These are phyloP conservation scores for human (Homo sapiens) DNA, from an alignment of 2,113 vertebrate species.

Conservation along the genomic window GRCh38 chr3:124032001-124032500, in stretches of 20 bases:
- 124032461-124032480: constrained; percentile 29
- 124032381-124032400: constrained; percentile 73
- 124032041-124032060: not conserved
- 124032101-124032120: constrained; percentile 61
- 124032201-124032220: constrained; percentile 74
- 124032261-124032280: not conserved
- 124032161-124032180: constrained; percentile 77
- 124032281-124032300: constrained; percentile 71
- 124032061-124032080: not conserved
- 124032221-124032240: constrained; percentile 76
- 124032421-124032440: constrained; percentile 60
- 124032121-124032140: constrained; percentile 64
- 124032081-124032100: constrained; percentile 47
- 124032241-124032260: constrained; percentile 51
- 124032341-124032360: constrained; percentile 62
- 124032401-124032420: constrained; percentile 78
- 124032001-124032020: not conserved
- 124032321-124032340: constrained; percentile 71
- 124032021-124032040: not conserved
- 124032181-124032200: constrained; percentile 75
- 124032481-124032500: not conserved
- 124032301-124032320: constrained; percentile 78
- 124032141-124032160: constrained; percentile 61
- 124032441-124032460: constrained; percentile 46
- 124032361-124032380: constrained; percentile 69